Conservation (phyloP, 2,113 vertebrate species). For the Anguilla rostrata region DNA sequence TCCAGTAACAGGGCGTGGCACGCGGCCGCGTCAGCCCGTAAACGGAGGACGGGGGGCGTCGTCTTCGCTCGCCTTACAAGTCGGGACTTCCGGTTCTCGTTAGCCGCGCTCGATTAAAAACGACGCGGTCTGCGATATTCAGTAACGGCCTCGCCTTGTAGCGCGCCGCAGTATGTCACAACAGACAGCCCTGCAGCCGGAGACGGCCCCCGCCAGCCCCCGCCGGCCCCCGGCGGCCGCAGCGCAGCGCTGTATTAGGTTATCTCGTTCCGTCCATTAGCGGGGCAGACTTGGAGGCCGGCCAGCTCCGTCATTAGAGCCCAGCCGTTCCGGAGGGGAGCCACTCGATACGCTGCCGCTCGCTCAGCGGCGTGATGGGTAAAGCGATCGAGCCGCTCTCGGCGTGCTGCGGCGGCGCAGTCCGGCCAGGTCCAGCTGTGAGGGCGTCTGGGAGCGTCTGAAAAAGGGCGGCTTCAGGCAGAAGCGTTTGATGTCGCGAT, state of each 20-base stretch:
- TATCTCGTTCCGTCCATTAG: conserved; percentile 3
- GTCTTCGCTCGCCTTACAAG: not conserved
- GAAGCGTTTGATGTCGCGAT: not conserved
- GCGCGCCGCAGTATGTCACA: not conserved
- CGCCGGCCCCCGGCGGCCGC: not conserved
- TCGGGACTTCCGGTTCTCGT: not conserved
- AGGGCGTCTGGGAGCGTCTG: not conserved
- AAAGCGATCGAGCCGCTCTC: not conserved
- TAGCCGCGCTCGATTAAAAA: not conserved
- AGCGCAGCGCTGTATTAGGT: not conserved
- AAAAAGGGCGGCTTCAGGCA: not conserved
- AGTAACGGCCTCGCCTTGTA: not conserved
- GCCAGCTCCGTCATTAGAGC: conserved; percentile 5
- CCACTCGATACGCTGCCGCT: not conserved
- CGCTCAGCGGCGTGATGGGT: not conserved
- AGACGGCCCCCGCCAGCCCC: not conserved
- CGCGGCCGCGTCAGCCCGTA: not conserved
- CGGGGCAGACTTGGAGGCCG: not conserved
- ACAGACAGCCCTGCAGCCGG: not conserved
- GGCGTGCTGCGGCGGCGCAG: not conserved
- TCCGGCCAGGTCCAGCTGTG: not conserved
- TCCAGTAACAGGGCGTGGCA: not conserved
- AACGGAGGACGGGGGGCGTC: not conserved
- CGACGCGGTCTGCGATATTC: not conserved
- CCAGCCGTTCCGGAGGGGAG: not conserved